Percentiles rank a stretch among this genome's conserved stretches.
Evolutionary conservation across 2,888 invertebrate species (phyloP).

Genomic region (Rhabditophanes sp.): DNA sequence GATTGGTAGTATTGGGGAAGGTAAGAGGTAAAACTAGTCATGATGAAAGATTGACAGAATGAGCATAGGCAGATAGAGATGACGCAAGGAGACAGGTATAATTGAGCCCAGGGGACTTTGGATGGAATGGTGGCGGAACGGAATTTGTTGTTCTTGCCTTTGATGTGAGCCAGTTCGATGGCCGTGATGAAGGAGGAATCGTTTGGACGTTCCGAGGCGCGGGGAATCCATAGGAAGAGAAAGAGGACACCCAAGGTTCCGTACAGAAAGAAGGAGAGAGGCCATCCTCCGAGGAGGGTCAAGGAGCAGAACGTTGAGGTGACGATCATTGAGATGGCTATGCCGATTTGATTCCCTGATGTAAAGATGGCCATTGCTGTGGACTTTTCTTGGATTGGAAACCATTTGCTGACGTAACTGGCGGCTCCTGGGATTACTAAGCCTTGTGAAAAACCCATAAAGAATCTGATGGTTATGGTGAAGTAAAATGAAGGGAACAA

Average conservation of each 20-base stretch:
- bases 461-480: slow-evolving; percentile 14
- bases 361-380: slow-evolving; percentile 43
- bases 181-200: slow-evolving; percentile 27
- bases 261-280: slow-evolving; percentile 23
- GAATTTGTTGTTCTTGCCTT: slow-evolving; percentile 8
- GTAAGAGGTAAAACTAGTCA: slow-evolving; percentile 30
- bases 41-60: slow-evolving; percentile 35
- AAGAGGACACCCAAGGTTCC: slow-evolving; percentile 27
- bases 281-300: slow-evolving; percentile 29
- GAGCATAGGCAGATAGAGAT: slow-evolving; percentile 30
- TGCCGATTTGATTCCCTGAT: slow-evolving; percentile 28
- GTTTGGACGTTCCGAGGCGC: slow-evolving; percentile 24
- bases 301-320: slow-evolving; percentile 31
- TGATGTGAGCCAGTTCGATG: slow-evolving; percentile 21
- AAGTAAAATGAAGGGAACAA: slow-evolving; percentile 13
- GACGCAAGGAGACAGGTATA: slow-evolving; percentile 20
- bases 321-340: slow-evolving; percentile 28
- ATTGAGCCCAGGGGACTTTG: slow-evolving; percentile 3
- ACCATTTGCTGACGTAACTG: slow-evolving; percentile 33
- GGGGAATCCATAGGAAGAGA: slow-evolving; percentile 21
- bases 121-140: no score
- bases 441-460: slow-evolving; percentile 34
- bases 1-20: slow-evolving; percentile 31
- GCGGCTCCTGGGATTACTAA: slow-evolving; percentile 31
- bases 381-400: slow-evolving; percentile 29